Evolutionary conservation across 2,888 invertebrate genomes (phyloP).

Genomic region (Pachymerium ferrugineum): DNA sequence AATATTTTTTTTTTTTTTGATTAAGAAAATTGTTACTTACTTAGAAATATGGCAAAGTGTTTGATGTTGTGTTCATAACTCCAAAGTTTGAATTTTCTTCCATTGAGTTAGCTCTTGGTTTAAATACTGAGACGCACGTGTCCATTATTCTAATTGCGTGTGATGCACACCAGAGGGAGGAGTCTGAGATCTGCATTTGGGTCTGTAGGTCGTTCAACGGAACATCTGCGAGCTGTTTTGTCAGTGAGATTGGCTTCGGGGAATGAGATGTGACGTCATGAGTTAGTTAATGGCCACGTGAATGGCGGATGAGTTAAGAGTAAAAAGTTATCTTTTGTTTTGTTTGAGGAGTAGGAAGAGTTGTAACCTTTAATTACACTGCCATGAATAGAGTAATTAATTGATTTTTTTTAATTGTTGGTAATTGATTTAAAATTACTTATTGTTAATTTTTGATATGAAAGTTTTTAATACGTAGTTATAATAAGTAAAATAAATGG

Average conservation of each 20-base stretch:
- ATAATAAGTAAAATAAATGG: too few species aligned
- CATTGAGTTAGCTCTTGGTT: neutral
- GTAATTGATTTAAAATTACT: too few species aligned
- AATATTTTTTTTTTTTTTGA: too few species aligned
- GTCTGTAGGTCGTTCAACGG: constrained; percentile 25
- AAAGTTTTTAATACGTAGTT: too few species aligned
- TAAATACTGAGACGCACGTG: constrained; percentile 5
- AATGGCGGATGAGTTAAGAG: neutral
- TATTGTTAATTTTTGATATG: too few species aligned
- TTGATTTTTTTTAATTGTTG: neutral
- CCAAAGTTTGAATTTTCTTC: neutral
- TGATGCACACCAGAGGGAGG: neutral
- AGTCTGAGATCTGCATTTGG: constrained; percentile 10
- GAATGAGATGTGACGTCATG: neutral
- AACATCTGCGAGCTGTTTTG: neutral
- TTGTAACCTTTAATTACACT: neutral
- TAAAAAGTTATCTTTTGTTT: neutral
- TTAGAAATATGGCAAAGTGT: too few species aligned
- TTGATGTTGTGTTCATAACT: neutral
- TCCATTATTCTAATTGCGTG: neutral
- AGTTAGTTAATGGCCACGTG: neutral
- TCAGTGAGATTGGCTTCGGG: neutral
- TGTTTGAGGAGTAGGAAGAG: neutral
- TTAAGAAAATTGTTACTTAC: too few species aligned
- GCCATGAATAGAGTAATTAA: neutral